These are phyloP conservation scores for Desoria tigrina DNA, from an alignment of 2,888 invertebrate genomes.

Conservation along the genomic window DNA sequence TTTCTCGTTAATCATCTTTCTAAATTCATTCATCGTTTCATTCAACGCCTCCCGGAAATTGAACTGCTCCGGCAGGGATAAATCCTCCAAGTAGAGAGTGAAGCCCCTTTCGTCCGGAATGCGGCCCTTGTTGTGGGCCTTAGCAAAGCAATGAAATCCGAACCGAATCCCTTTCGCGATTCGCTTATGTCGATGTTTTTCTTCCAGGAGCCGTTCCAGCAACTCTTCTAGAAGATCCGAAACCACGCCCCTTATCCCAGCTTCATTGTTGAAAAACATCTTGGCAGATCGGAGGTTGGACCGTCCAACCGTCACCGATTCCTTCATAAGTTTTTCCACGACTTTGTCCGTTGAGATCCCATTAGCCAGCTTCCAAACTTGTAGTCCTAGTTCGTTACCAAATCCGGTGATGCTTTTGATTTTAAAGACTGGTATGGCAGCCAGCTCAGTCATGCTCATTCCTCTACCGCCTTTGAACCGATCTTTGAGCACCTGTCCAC, in stretches of 20 bases:
- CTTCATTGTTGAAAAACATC: background rate
- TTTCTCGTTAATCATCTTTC: too few relatives aligned
- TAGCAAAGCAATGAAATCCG: too few relatives aligned
- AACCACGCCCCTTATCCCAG: background rate
- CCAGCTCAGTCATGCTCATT: slow-evolving; percentile 10
- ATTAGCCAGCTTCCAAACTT: background rate
- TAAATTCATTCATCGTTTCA: too few relatives aligned
- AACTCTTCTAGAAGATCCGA: background rate
- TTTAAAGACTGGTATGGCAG: background rate
- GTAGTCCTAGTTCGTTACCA: background rate
- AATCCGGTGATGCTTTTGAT: slow-evolving; percentile 1
- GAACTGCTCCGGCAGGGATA: too few relatives aligned
- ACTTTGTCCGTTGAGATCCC: slow-evolving; percentile 21
- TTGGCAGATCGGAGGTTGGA: background rate
- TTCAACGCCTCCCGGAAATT: too few relatives aligned
- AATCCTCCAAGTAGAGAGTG: too few relatives aligned
- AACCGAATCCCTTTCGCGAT: background rate
- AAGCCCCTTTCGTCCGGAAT: too few relatives aligned
- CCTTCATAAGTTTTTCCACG: slow-evolving; percentile 11
- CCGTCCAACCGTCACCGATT: slow-evolving; percentile 12
- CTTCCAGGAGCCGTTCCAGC: background rate
- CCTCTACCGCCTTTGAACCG: background rate
- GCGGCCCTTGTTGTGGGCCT: too few relatives aligned
- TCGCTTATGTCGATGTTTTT: background rate
- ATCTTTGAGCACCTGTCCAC: slow-evolving; percentile 1